Percentiles rank a stretch among this genome's conserved stretches.
Conservation (phyloP, 92 coral and sea anemone genomes). For the Palythoa grandis region DNA sequence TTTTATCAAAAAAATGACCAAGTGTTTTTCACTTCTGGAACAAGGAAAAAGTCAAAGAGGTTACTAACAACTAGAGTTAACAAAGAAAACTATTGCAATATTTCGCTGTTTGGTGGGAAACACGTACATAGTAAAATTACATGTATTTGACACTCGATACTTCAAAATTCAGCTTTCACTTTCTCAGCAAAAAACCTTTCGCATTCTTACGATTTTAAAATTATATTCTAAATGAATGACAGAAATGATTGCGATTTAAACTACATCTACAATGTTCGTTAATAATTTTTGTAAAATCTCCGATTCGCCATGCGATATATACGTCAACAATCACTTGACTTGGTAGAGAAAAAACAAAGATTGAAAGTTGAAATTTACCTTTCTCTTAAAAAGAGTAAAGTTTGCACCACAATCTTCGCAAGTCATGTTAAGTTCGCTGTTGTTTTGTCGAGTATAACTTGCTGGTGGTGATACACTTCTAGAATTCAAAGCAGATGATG, state of each 20-base stretch:
- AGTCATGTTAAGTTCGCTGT: slow-evolving; percentile 68
- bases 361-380: slow-evolving; percentile 53
- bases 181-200: not conserved
- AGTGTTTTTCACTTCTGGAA: not conserved
- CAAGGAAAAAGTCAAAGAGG: not conserved
- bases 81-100: not conserved
- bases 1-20: not conserved
- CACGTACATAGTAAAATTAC: not conserved
- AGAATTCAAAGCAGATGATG: slow-evolving; percentile 4
- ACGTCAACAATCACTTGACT: not conserved
- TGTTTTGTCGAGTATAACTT: slow-evolving; percentile 27
- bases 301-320: not conserved
- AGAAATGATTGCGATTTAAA: not conserved
- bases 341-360: not conserved
- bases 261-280: not conserved
- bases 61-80: not conserved
- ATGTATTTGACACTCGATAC: not conserved
- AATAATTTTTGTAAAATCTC: not conserved
- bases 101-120: not conserved
- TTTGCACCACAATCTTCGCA: slow-evolving; percentile 78
- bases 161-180: not conserved
- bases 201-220: not conserved
- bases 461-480: slow-evolving; percentile 48
- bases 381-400: slow-evolving; percentile 76
- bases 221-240: not conserved